Percentiles rank a stretch among this genome's conserved stretches.
These are phyloP conservation scores for Lepidurus couesii DNA, from an alignment of 1,140 invertebrate genomes.

Conservation along the genomic window DNA sequence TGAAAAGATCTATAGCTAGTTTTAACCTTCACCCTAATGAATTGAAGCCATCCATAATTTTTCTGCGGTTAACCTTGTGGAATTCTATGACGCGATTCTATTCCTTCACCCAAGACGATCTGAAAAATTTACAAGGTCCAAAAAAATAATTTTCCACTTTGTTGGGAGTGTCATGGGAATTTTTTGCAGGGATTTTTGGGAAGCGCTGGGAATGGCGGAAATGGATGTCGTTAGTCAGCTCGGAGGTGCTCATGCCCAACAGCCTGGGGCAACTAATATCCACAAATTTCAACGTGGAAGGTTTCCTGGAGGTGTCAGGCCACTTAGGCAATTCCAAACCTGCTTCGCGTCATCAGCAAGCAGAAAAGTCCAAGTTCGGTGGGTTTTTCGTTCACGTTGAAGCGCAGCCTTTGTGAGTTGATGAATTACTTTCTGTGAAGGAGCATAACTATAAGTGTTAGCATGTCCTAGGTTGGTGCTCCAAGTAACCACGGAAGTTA, in stretches of 20 bases:
- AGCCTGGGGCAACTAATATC: background rate
- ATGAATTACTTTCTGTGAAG: background rate
- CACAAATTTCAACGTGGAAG: background rate
- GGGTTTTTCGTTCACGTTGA: background rate
- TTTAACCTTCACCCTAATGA: background rate
- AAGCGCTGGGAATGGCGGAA: background rate
- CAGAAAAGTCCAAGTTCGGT: background rate
- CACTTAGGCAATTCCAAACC: background rate
- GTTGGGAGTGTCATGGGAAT: background rate
- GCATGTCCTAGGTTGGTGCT: background rate
- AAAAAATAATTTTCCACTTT: background rate
- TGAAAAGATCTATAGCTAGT: background rate
- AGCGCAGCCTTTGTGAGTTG: background rate
- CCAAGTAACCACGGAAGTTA: constrained; percentile 1
- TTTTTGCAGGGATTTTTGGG: background rate
- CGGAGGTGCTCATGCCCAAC: background rate
- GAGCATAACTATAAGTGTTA: background rate
- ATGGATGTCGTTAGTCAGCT: background rate
- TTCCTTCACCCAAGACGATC: background rate
- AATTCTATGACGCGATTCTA: background rate
- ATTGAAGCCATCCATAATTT: background rate
- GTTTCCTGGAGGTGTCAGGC: background rate
- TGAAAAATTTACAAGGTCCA: background rate
- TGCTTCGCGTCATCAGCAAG: background rate
- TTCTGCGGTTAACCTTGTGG: background rate